phyloP scores from a whole-genome alignment of 2,888 invertebrate genomes.

The Cosmopolites sordidus region DNA sequence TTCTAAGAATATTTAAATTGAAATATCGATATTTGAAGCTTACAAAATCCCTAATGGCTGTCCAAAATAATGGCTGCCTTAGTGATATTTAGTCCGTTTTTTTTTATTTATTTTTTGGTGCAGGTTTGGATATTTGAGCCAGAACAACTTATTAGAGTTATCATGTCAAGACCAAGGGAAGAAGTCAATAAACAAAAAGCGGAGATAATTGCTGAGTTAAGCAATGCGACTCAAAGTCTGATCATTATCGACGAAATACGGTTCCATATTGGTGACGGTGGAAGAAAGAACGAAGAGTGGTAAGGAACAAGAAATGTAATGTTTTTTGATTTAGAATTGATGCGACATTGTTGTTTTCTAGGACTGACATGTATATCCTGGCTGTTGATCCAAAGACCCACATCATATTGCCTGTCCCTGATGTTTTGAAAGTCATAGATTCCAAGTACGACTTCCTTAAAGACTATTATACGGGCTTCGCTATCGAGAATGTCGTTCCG shows the following conservation, averaged over 20 bases:
- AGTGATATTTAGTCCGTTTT: no score
- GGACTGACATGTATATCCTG: constrained; percentile 83
- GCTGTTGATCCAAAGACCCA: constrained; percentile 72
- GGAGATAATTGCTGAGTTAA: constrained; percentile 67
- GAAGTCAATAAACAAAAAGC: constrained; percentile 68
- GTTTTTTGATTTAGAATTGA: no score
- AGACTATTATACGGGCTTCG: constrained; percentile 70
- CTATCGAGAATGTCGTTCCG: constrained; percentile 70
- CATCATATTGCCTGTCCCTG: constrained; percentile 72
- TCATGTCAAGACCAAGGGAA: constrained; percentile 75
- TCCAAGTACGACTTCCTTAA: constrained; percentile 81
- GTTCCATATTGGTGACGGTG: constrained; percentile 65
- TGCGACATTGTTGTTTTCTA: no score
- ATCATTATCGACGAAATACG: constrained; percentile 77
- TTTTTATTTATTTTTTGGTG: constrained; percentile 29
- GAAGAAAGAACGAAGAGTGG: constrained; percentile 66
- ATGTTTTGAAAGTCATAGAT: constrained; percentile 76
- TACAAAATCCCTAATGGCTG: no score
- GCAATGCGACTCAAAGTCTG: constrained; percentile 69
- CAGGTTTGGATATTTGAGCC: constrained; percentile 91
- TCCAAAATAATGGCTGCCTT: no score
- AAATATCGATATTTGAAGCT: no score
- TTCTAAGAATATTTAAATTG: no score
- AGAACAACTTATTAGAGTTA: constrained; percentile 76
- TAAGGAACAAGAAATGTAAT: constrained; percentile 45